These are phyloP conservation scores for Papilio demoleus DNA, from an alignment of 2,888 invertebrate species.

Conservation along the genomic window DNA sequence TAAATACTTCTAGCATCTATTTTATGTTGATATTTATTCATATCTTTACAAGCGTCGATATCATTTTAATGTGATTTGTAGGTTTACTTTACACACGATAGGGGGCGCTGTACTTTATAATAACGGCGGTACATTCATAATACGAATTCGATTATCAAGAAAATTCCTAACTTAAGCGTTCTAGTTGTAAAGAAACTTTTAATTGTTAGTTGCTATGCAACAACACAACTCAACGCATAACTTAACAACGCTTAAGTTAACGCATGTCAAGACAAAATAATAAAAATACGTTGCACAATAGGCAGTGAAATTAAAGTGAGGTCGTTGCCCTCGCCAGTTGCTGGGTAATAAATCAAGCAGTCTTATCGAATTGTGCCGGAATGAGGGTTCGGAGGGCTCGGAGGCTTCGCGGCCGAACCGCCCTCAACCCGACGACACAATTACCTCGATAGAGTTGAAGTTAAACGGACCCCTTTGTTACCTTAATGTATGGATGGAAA, in stretches of 20 bases:
- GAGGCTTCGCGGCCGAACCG: conserved; percentile 1
- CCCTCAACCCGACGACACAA: conserved; percentile 45
- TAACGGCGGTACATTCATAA: too few relatives aligned
- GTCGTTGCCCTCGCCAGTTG: conserved; percentile 42
- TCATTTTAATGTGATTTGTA: too few relatives aligned
- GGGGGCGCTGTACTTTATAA: too few relatives aligned
- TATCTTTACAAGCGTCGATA: too few relatives aligned
- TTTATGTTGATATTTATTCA: too few relatives aligned
- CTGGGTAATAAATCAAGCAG: conserved; percentile 44
- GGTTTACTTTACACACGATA: too few relatives aligned
- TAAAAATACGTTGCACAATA: conserved; percentile 31
- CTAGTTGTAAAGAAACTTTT: not conserved
- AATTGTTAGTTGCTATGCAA: not conserved
- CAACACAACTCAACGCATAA: not conserved
- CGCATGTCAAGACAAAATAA: conserved; percentile 14
- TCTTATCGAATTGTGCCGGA: conserved; percentile 44
- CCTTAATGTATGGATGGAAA: not conserved
- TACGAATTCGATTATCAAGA: too few relatives aligned
- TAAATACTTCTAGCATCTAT: too few relatives aligned
- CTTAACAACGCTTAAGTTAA: not conserved
- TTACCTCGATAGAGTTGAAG: conserved; percentile 21
- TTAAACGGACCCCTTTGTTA: conserved; percentile 10
- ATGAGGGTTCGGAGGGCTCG: conserved; percentile 26
- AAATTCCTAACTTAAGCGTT: not conserved
- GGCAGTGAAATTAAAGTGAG: conserved; percentile 29